Percentiles rank a stretch among this genome's conserved stretches.
Conservation (phyloP, 2,797 vertebrate species). For the Helostoma temminkii region DNA sequence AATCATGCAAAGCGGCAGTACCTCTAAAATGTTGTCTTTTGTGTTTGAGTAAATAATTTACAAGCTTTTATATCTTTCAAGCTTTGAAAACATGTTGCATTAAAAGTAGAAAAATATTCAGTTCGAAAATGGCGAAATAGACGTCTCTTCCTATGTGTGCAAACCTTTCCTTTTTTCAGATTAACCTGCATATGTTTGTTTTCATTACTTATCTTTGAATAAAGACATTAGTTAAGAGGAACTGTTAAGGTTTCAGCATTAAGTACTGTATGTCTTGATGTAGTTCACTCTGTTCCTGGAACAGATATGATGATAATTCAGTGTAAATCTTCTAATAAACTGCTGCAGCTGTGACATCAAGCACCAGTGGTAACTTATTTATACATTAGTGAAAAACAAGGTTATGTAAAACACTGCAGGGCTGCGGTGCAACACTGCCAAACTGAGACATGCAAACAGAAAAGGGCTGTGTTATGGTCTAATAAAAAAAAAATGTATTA, state of each 20-base stretch:
- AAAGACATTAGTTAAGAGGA: conserved; percentile 25
- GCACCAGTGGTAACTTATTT: conserved; percentile 18
- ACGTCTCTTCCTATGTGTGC: conserved; percentile 34
- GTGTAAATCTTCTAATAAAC: conserved; percentile 72
- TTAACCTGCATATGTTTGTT: conserved; percentile 35
- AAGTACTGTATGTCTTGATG: conserved; percentile 33
- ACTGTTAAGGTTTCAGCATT: conserved; percentile 50
- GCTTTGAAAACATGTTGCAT: conserved; percentile 56
- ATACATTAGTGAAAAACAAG: not conserved
- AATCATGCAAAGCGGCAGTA: conserved; percentile 25
- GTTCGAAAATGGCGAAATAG: too few species aligned
- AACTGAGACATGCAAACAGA: not conserved
- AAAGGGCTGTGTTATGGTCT: not conserved
- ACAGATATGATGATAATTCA: conserved; percentile 25
- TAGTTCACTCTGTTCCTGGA: conserved; percentile 40
- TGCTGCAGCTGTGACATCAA: conserved; percentile 44
- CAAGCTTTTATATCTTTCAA: conserved; percentile 41
- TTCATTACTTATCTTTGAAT: conserved; percentile 42
- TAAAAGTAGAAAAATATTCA: too few species aligned
- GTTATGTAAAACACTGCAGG: not conserved
- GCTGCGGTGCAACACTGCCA: too few species aligned
- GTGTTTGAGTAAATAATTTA: conserved; percentile 46
- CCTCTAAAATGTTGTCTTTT: conserved; percentile 24
- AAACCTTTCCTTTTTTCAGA: conserved; percentile 25
- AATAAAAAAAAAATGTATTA: conserved; percentile 11